A percentile compares a stretch with the other conserved stretches of the same genome.
Evolutionary conservation across 2,797 vertebrate genomes (phyloP).

Genomic region (Catamblyrhynchus diadema): DNA sequence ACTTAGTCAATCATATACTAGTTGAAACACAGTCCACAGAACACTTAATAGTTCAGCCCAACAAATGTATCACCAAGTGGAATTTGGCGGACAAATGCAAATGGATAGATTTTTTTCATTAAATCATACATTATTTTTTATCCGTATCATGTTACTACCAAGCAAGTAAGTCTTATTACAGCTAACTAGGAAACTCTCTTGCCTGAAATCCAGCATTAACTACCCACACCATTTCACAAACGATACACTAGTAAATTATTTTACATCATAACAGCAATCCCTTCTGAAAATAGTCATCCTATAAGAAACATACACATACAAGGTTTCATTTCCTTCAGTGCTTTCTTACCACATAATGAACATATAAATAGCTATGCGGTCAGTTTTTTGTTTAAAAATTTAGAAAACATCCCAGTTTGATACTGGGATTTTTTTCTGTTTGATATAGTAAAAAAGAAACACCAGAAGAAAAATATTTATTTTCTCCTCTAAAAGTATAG

Average conservation of each 20-base stretch:
- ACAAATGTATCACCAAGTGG: background rate
- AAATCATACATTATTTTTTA: background rate
- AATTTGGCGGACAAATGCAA: background rate
- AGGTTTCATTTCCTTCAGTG: background rate
- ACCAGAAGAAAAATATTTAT: background rate
- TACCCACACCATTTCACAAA: background rate
- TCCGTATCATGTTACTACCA: background rate
- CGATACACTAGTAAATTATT: background rate
- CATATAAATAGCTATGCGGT: background rate
- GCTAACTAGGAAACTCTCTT: background rate
- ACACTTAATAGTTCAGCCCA: background rate
- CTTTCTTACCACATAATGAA: background rate
- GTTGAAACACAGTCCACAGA: background rate
- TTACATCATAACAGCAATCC: background rate
- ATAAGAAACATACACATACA: background rate
- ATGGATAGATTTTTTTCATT: background rate
- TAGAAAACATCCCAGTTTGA: background rate
- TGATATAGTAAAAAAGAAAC: background rate
- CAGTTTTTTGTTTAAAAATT: background rate
- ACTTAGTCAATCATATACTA: background rate
- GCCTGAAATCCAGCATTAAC: background rate
- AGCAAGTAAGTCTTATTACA: background rate
- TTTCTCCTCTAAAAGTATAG: background rate
- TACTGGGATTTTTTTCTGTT: rapidly evolving
- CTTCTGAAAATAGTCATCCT: background rate